These are phyloP conservation scores for Frankliniella fusca DNA, from an alignment of 2,888 invertebrate species.

Conservation along the genomic window DNA sequence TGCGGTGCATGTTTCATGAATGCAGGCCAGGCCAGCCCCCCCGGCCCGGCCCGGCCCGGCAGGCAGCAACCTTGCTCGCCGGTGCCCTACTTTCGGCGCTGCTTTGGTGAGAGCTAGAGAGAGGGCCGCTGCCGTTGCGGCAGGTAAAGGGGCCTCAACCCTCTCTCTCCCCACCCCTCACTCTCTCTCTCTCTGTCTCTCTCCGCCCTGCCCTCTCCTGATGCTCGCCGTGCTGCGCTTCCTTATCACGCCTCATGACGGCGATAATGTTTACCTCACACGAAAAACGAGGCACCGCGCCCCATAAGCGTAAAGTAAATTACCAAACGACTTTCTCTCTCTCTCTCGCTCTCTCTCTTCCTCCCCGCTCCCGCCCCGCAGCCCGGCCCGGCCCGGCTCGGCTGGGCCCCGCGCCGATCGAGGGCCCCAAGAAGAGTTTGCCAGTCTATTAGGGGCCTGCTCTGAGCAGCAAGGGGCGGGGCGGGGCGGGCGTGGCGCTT, in stretches of 20 bases:
- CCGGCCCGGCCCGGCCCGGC: no score
- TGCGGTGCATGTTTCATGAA: no score
- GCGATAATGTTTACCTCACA: neutral
- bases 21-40: no score
- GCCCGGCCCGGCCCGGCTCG: no score
- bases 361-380: neutral
- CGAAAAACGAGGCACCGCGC: neutral
- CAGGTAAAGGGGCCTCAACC: no score
- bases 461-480: no score
- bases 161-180: neutral
- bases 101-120: no score
- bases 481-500: neutral
- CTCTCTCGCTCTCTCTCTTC: neutral
- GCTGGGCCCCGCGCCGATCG: neutral
- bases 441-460: neutral
- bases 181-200: neutral
- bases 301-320: conserved; percentile 14
- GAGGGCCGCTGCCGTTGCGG: no score
- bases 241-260: neutral
- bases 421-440: neutral
- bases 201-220: no score
- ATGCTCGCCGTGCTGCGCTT: neutral
- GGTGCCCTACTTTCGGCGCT: no score
- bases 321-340: conserved; percentile 12
- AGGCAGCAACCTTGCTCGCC: no score